Evolutionary conservation across 2,113 vertebrate species (phyloP).

Genomic region (Thryonomys swinderianus): DNA sequence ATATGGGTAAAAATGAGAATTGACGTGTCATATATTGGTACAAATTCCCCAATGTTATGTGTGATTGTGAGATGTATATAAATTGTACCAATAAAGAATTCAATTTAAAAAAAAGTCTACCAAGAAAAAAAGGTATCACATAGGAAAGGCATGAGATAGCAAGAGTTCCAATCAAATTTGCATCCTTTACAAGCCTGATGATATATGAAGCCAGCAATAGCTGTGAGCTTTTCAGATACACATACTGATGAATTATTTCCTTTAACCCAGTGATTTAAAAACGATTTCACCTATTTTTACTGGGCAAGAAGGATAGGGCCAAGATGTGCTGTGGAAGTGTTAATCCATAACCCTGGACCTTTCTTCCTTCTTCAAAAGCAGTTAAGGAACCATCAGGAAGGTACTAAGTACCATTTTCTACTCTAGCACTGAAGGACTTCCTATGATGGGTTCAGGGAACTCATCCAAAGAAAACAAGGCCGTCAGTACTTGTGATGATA

Average conservation of each 20-base stretch:
- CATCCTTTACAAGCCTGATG: neutral
- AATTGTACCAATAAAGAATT: too few species aligned
- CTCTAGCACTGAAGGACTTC: neutral
- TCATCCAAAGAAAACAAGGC: neutral
- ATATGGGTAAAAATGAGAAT: too few species aligned
- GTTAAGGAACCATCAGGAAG: neutral
- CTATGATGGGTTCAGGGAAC: neutral
- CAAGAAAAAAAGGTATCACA: neutral
- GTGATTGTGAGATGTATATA: too few species aligned
- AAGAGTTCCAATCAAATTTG: neutral
- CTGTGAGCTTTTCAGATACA: neutral
- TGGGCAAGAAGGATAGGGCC: neutral
- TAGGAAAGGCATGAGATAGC: neutral
- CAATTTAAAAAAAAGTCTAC: too few species aligned
- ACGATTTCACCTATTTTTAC: neutral
- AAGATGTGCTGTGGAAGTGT: neutral
- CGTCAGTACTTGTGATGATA: neutral
- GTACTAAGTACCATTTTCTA: neutral
- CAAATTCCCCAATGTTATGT: too few species aligned
- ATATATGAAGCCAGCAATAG: neutral
- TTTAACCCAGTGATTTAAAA: neutral
- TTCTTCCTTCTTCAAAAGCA: neutral
- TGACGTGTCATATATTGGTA: too few species aligned
- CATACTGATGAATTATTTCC: neutral
- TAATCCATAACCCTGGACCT: neutral